These are phyloP conservation scores for Ophion ellenae DNA, from an alignment of 2,888 invertebrate species.

Conservation along the genomic window DNA sequence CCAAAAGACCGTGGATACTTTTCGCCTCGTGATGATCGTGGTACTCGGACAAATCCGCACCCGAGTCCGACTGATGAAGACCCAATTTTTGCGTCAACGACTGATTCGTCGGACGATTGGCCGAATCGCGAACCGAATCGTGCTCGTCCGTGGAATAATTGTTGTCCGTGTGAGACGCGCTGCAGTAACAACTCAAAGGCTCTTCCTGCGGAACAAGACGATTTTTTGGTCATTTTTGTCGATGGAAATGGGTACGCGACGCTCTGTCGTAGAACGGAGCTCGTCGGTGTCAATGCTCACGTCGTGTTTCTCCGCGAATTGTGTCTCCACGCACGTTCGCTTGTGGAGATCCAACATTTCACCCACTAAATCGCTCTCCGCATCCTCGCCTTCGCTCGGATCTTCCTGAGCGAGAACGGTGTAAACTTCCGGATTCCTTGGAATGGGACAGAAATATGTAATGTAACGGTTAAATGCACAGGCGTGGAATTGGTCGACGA, in stretches of 20 bases:
- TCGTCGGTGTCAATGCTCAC: slow-evolving; percentile 68
- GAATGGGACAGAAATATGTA: not conserved
- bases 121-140: slow-evolving; percentile 86
- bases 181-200: slow-evolving; percentile 88
- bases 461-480: not conserved
- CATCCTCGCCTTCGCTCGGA: slow-evolving; percentile 81
- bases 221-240: not conserved
- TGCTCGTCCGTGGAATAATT: slow-evolving; percentile 90
- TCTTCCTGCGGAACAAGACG: slow-evolving; percentile 79
- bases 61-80: slow-evolving; percentile 90
- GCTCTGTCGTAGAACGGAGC: not conserved
- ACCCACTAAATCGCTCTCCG: slow-evolving; percentile 77
- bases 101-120: slow-evolving; percentile 78
- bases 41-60: slow-evolving; percentile 89
- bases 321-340: slow-evolving; percentile 75
- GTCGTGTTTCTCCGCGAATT: slow-evolving; percentile 79
- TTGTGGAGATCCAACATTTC: slow-evolving; percentile 79
- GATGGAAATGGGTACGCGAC: not conserved
- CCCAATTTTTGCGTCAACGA: slow-evolving; percentile 80
- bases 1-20: slow-evolving; percentile 83
- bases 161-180: slow-evolving; percentile 91
- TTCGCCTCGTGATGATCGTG: slow-evolving; percentile 83
- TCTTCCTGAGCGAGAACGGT: slow-evolving; percentile 82
- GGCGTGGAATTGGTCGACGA: not conserved
- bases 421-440: slow-evolving; percentile 79